Conservation (phyloP, 1,140 invertebrate species). For the Megalonaias nervosa region DNA sequence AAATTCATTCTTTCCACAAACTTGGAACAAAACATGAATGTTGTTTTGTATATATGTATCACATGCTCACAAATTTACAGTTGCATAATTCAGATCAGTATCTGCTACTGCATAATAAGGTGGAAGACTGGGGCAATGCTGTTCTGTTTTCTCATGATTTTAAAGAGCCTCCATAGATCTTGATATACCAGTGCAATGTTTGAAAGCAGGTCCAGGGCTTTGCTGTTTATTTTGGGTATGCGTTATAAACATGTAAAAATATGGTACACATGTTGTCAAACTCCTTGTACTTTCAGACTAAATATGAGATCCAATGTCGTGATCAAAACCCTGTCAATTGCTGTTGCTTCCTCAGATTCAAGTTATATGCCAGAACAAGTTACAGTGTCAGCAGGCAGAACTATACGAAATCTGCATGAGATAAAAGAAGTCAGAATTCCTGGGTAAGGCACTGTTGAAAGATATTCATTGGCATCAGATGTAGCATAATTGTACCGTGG, state of each 20-base stretch:
- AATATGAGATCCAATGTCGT: constrained; percentile 66
- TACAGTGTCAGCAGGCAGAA: constrained; percentile 60
- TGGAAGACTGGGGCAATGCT: not conserved
- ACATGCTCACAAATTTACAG: no score
- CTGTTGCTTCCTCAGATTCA: constrained; percentile 64
- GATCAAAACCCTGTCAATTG: constrained; percentile 62
- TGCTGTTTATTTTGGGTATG: not conserved
- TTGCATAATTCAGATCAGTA: no score
- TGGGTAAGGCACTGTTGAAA: constrained; percentile 38
- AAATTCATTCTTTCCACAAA: no score
- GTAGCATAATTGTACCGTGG: not conserved
- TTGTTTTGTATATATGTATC: no score
- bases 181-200: no score
- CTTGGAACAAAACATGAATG: no score
- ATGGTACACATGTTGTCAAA: no score
- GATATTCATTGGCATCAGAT: not conserved
- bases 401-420: constrained; percentile 49
- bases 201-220: not conserved
- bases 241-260: not conserved
- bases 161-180: not conserved
- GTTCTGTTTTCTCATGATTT: constrained; percentile 10
- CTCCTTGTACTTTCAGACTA: constrained; percentile 45
- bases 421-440: constrained; percentile 66
- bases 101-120: no score
- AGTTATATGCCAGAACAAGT: constrained; percentile 70